Conservation (phyloP, 2,113 vertebrate species). For the Otis tarda region DNA sequence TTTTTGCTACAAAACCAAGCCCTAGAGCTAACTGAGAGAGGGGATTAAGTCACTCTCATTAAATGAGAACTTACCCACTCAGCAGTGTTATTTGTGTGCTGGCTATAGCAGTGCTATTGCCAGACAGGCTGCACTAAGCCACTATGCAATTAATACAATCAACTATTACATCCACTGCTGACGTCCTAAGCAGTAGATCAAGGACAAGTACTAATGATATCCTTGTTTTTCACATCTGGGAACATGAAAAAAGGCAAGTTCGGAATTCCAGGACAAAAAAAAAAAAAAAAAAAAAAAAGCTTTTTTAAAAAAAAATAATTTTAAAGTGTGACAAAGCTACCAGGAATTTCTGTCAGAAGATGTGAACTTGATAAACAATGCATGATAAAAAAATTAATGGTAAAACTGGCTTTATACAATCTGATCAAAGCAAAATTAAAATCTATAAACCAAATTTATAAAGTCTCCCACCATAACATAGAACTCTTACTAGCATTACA, state of each 20-base stretch:
- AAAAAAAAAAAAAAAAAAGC: not conserved
- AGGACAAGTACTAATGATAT: not conserved
- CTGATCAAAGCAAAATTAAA: not conserved
- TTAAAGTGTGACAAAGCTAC: not conserved
- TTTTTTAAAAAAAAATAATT: not conserved
- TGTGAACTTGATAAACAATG: not conserved
- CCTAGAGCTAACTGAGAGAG: not conserved
- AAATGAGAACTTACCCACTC: not conserved
- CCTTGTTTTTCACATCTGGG: conserved; percentile 1
- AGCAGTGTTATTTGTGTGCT: not conserved
- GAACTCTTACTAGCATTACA: not conserved
- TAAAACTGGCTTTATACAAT: not conserved
- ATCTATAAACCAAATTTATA: not conserved
- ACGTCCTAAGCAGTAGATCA: not conserved
- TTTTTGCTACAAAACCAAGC: conserved; percentile 18
- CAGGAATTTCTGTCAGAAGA: not conserved
- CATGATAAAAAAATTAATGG: not conserved
- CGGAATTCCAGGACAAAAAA: not conserved
- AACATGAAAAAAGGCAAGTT: not conserved
- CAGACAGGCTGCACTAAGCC: not conserved
- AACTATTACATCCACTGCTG: not conserved
- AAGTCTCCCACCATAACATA: not conserved
- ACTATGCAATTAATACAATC: not conserved
- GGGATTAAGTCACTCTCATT: conserved; percentile 26
- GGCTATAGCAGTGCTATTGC: not conserved